Base-by-base conservation (phyloP, 2,113 vertebrate genomes). In the Aphelocoma coerulescens region DNA sequence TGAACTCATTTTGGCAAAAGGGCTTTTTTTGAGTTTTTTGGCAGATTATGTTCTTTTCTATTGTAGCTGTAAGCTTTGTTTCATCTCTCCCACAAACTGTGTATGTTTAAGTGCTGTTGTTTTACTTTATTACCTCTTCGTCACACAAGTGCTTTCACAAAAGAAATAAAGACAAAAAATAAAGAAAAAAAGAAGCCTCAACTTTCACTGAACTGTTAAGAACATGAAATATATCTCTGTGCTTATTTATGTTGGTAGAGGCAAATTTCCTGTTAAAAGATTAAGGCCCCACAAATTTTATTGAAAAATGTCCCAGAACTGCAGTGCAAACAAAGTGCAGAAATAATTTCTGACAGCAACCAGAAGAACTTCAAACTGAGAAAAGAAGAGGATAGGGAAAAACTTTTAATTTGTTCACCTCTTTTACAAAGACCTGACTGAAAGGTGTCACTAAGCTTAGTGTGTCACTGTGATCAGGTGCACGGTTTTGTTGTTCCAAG, bases 381-480 rank as follows among this genome's bases (percentile, higher is more conserved):
- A 87, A 83, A 92, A 95, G 35, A 89, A 62, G 33, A 74, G 44
- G n/a, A 78, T 28, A 85, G 59, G 63, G 55, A 33, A 93, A 86
- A 94, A 96, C 78, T 94, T 96, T 96, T 90, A 88, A 93, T 94
- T 95, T 94, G 74, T 62, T 96, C 59, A 51, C 30, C 23, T 74
- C 33, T 88, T 61, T 67, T 76, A 68, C 51, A 89, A 91, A 95
- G 71, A 51, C n/a, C 43, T 80, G 41, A 62, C 71, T 71, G 80
- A 74, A 91, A 96, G 13, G 3, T 54, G 35, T 62, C 66, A 26
- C 67, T 76, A 76, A 83, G 14, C 85, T 89, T 72, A 79, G 30
- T 11, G 30, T 88, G 71, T 76, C 62, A 83, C 85, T 94, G 67
- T 91, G 71, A 96, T 89, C 81, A 93, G 44, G 69, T 15, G 7